Evolutionary conservation across 2,797 vertebrate species (phyloP), one percentile per base, ranked within the genome.

Genomic region (Acipenser ruthenus): DNA sequence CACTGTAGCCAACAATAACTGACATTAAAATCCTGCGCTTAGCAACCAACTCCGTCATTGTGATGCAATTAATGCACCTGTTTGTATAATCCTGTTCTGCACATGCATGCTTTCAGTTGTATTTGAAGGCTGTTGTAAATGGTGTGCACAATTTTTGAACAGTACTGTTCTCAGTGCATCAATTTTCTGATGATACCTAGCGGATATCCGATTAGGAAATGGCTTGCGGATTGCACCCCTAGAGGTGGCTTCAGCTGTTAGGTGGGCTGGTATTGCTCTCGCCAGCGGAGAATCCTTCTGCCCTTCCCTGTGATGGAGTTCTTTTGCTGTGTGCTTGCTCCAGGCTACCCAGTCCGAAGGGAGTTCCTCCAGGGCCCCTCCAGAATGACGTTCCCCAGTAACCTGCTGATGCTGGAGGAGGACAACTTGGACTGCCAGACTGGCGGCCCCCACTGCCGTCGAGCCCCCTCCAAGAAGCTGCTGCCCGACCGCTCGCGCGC

Each of bases 401-500:
- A 78, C 0, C 8, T 69, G 1, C 77, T 79, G 10, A 77, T 76
- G 49, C 76, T 79, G 7, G 15, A 56, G 7, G 50, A 63, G 11
- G 65, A 62, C 9, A 69, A 67, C 9, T 62, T 65, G 11, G 69
- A 76, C 0, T 67, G 71, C 6, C 62, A 62, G 10, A 67, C 49
- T 6, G 80, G 87, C 11, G 77, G 55, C n/a, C 79, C 68, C 4
- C 75, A 55, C 10, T 56, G 67, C 7, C 84, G 80, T 75, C 88
- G 52, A 66, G 72, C 71, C 50, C 82, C 72, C 56, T 74, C 70
- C 10, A 89, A 83, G 77, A 95, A 93, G 63, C 74, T 94, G 8
- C 87, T 99, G 15, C 95, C 95, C 1, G 95, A 98, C 70, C 88
- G 96, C 18, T 88, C 84, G 3, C 88, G 87, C 60, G 89, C 95